phyloP scores from a whole-genome alignment of 2,888 invertebrate genomes.

The Eupeodes luniger region DNA sequence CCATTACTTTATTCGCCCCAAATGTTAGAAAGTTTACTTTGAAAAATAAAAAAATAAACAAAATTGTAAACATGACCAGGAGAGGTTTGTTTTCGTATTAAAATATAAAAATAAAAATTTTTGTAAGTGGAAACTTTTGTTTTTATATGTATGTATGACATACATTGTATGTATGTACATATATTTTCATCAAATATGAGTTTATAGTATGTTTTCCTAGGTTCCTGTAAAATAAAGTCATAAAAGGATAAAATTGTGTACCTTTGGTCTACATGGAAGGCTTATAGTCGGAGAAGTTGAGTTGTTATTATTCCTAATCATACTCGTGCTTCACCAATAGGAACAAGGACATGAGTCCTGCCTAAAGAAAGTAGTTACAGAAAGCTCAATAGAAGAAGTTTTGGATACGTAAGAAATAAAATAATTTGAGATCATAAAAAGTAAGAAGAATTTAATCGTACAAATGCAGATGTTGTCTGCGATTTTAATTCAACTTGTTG shows the following conservation, averaged over 20 bases:
- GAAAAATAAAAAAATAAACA: neutral
- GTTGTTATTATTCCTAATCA: neutral
- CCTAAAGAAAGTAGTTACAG: too few relatives aligned
- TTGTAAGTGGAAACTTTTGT: neutral
- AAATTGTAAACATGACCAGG: slow-evolving; percentile 25
- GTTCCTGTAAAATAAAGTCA: neutral
- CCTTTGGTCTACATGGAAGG: neutral
- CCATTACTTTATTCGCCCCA: neutral
- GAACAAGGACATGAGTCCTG: too few relatives aligned
- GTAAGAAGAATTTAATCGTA: too few relatives aligned
- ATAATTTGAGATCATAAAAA: too few relatives aligned
- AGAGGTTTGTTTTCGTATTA: neutral
- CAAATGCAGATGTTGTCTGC: too few relatives aligned
- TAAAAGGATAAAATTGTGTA: neutral
- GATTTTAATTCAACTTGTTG: too few relatives aligned
- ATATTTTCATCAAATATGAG: neutral
- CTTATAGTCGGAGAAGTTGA: neutral
- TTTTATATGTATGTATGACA: neutral
- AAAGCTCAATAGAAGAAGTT: too few relatives aligned
- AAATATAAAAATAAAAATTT: neutral
- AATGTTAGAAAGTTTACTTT: slow-evolving; percentile 17
- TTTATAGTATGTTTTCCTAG: neutral
- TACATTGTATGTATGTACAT: too few relatives aligned
- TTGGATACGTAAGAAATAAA: too few relatives aligned
- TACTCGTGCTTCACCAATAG: too few relatives aligned